Evolutionary conservation across 1,140 invertebrate species (phyloP).

Genomic region (Chlorops oryzae): DNA sequence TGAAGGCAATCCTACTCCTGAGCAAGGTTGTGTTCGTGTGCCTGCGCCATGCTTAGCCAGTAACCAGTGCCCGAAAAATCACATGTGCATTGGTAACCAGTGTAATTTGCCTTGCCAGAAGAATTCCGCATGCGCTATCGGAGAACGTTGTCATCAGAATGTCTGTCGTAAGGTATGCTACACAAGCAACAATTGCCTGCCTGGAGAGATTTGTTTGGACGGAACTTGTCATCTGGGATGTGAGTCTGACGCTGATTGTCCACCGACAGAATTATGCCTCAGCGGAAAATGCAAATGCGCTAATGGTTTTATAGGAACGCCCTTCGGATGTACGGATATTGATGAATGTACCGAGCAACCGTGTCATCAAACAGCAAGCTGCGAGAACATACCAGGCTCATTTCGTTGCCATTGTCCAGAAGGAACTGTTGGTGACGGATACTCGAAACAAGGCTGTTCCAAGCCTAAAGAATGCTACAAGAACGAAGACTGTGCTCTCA

Average conservation of each 20-base stretch:
- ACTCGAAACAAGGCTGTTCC: conserved; percentile 62
- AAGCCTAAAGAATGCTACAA: conserved; percentile 64
- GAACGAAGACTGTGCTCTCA: conserved; percentile 64
- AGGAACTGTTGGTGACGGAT: conserved; percentile 73
- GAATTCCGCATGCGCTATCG: conserved; percentile 66
- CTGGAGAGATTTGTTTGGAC: conserved; percentile 80
- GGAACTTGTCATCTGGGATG: conserved; percentile 79
- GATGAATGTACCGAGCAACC: conserved; percentile 73
- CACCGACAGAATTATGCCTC: conserved; percentile 70
- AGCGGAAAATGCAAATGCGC: conserved; percentile 72
- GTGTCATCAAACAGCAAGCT: conserved; percentile 72
- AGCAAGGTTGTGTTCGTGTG: conserved; percentile 79
- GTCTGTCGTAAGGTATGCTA: conserved; percentile 81
- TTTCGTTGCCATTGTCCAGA: conserved; percentile 72
- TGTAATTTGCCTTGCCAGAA: conserved; percentile 71
- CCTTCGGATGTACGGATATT: conserved; percentile 67
- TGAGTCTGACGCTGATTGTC: conserved; percentile 72
- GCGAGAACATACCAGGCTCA: conserved; percentile 72
- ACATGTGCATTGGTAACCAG: conserved; percentile 65
- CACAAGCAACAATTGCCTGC: conserved; percentile 79
- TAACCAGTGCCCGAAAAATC: conserved; percentile 64
- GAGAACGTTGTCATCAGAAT: conserved; percentile 73
- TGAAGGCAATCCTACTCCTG: conserved; percentile 77
- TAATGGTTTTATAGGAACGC: conserved; percentile 61
- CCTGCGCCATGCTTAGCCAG: conserved; percentile 58